Base-by-base conservation (phyloP, 2,888 invertebrate genomes). In the Serrognathus titanus region DNA sequence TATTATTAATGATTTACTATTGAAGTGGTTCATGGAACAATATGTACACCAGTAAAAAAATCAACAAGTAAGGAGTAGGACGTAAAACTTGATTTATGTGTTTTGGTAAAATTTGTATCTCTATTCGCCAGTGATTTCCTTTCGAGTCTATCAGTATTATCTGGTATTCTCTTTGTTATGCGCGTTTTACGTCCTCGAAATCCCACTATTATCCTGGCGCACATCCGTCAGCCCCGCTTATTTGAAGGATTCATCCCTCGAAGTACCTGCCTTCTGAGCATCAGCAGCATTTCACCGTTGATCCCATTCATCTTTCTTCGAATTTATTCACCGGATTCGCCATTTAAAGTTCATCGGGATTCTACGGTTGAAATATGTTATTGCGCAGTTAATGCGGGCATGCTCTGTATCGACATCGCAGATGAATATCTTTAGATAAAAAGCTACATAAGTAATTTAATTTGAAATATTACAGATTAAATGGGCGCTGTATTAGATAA, bases 101-200 rank as follows among this genome's bases (percentile, higher is more conserved):
- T 13, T 12, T 48, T 36, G 24, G 48, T 48, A 13, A 48, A 48
- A 48, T 48, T 48, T 48, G 48, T 48, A 48, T 48, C 48, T 36
- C 31, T 50, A 54, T 57, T 57, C 57, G 53, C 48, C 35, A 48
- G 58, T 51, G 51, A 55, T 58, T 58, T 58, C 41, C 51, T 54
- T 53, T 55, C 48, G 51, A 46, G 54, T 55, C 55, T 45, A 58
- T 58, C 58, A 58, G 58, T 51, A 51, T 54, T 58, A 58, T 55
- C 51, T 55, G 54, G 54, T 51, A 54, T 55, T 55, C 51, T 49
- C 55, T 58, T 58, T 58, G 58, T 58, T 58, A 58, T 58, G 58
- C 58, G 58, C 16, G 20, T 43, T 43, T 43, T 43, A 43, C 16
- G 43, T 43, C 20, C 43, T 43, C 43, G 43, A 43, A 43, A 43